phyloP scores from a whole-genome alignment of 2,113 vertebrate species.

The Puffinus mauretanicus region DNA sequence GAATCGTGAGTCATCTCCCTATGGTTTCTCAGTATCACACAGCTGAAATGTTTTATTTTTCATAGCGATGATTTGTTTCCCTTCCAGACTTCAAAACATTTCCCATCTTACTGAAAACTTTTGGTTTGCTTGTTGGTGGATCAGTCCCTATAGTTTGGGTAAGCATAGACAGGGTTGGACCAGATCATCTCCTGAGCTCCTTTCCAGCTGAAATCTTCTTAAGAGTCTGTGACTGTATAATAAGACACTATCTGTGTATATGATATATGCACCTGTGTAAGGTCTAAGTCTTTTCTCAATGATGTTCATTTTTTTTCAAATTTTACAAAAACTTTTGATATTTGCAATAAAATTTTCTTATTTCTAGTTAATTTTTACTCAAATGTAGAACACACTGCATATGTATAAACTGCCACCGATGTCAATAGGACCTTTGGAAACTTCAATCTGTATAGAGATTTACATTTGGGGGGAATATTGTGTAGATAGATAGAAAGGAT shows the following conservation, averaged over 20 bases:
- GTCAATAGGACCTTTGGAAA: neutral
- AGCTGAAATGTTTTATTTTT: conserved; percentile 59
- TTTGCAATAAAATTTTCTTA: neutral
- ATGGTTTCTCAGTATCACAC: conserved; percentile 5
- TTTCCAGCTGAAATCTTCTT: neutral
- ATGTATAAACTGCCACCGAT: neutral
- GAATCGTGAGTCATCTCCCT: neutral
- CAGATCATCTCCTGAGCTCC: neutral
- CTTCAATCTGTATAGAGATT: neutral
- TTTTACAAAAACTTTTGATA: neutral
- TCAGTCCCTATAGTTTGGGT: neutral
- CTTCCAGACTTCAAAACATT: conserved; percentile 48
- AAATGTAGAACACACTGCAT: neutral
- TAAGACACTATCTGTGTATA: neutral
- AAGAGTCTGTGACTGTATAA: neutral
- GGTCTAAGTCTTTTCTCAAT: neutral
- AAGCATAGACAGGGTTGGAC: neutral
- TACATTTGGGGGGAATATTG: neutral
- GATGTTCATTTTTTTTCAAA: neutral
- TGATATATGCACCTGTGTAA: neutral
- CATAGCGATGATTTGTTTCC: conserved; percentile 46
- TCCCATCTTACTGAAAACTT: conserved; percentile 50
- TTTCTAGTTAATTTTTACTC: neutral
- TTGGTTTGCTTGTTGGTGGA: conserved; percentile 44
- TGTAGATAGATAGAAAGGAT: neutral